Percentiles rank a stretch among this genome's conserved stretches.
Evolutionary conservation across 1,140 invertebrate genomes (phyloP).

Genomic region (Drosophila kohkoa): DNA sequence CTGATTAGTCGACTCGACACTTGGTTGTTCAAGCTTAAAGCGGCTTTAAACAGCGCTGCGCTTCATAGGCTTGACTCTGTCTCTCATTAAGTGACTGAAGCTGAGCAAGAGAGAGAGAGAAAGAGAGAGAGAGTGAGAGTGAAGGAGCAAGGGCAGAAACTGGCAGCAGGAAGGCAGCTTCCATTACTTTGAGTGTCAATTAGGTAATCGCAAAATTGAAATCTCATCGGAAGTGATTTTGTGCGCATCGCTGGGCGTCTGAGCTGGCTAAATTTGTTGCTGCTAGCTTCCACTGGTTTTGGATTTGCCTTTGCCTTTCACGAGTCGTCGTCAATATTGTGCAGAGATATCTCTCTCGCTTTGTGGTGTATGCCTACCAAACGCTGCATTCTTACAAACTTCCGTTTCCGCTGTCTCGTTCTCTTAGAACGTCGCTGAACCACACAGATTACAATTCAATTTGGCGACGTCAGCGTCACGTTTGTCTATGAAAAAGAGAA

Average conservation of each 20-base stretch:
- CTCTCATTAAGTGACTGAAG: background rate
- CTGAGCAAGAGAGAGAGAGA: background rate
- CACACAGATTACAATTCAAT: constrained; percentile 51
- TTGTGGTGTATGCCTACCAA: constrained; percentile 38
- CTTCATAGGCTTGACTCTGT: background rate
- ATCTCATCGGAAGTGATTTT: constrained; percentile 82
- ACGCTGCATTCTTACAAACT: constrained; percentile 77
- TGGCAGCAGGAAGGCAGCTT: constrained; percentile 43
- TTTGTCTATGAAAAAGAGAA: constrained; percentile 57
- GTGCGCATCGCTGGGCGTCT: constrained; percentile 61
- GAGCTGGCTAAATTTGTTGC: background rate
- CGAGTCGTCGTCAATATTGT: constrained; percentile 24
- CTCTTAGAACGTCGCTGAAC: background rate
- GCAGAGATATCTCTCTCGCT: background rate
- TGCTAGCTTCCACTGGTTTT: constrained; percentile 27
- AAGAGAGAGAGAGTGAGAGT: background rate
- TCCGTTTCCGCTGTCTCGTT: constrained; percentile 62
- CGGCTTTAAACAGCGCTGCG: background rate
- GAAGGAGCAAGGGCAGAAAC: background rate
- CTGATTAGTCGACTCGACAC: background rate
- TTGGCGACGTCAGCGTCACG: constrained; percentile 43
- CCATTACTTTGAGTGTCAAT: constrained; percentile 81
- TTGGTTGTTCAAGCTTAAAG: background rate
- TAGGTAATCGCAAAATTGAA: constrained; percentile 81
- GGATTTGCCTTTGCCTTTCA: background rate